Base-by-base conservation (phyloP, 2,113 vertebrate species). In the Pluvianellus socialis region DNA sequence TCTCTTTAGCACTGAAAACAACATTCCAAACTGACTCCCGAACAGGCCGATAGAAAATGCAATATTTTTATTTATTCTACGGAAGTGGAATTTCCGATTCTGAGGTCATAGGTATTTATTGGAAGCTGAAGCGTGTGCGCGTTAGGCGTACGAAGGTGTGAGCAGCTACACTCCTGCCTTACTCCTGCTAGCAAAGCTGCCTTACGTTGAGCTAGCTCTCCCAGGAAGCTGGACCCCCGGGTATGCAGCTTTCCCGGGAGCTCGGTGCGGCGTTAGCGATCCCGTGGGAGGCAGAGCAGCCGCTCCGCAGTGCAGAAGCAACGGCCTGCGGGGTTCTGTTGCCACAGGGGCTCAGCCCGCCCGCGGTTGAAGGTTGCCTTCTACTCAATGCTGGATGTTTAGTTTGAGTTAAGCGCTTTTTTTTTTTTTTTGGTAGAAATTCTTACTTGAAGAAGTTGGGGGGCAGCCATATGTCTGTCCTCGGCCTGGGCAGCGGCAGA, bases 31-130 rank as follows among this genome's bases (percentile, higher is more conserved):
- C 52, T 55, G 67, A 62, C 72, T 88, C 62, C 72, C 80, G 32
- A 59, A 95, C 93, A 98, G 97, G 97, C 89, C 89, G 95, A 97
- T 68, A 96, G 98, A 93, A 90, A 97, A 98, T 98, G 98, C 97
- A 98, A 97, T 97, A 87, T 97, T 97, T 96, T 96, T 96, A 98
- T 98, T 98, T 98, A 98, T 98, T 98, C 85, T 92, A 52, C 40
- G 33, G 91, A 79, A 30, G n/a, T 53, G 85, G 73, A 49, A 72
- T 90, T 75, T 44, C 84, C 91, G 53, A 6, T 38, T n/a, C 53
- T 3, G 63, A 74, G 79, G 58, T 50, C 62, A 2, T 12, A 28
- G 77, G 1, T 86, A 94, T 97, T 98, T 97, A 96, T 97, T 94
- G 79, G 82, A 68, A 96, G 75, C 91, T 59, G 58, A 77, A 52